Conservation (phyloP, 2,797 vertebrate species). For the Octomys mimax region DNA sequence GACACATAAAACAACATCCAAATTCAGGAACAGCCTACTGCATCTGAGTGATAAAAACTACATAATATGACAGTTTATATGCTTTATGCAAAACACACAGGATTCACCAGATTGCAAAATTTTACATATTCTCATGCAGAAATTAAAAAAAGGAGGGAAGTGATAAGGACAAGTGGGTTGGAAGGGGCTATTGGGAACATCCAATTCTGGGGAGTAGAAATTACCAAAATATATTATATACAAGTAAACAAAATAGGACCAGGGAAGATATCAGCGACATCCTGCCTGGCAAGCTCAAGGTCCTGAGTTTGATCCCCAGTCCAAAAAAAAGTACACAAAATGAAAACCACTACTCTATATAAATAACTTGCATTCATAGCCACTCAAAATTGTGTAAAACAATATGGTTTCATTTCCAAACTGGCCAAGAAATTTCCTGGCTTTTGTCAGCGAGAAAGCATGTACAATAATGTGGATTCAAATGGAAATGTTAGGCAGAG, state of each 20-base stretch:
- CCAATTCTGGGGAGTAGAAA: background rate
- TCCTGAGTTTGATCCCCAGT: no score
- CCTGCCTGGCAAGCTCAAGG: no score
- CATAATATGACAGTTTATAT: background rate
- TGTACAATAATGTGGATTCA: background rate
- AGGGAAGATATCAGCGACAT: no score
- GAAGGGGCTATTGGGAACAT: background rate
- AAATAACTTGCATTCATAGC: background rate
- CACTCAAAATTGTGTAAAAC: background rate
- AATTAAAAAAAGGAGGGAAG: background rate
- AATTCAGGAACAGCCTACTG: background rate
- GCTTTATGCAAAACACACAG: background rate
- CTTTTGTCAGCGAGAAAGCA: constrained; percentile 4
- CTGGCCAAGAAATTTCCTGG: background rate
- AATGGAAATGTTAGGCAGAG: background rate
- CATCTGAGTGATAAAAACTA: background rate
- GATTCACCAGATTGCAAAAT: background rate
- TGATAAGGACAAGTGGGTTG: background rate
- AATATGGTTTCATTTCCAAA: background rate
- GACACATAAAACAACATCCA: background rate
- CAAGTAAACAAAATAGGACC: no score
- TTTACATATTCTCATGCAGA: background rate
- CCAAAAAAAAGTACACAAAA: background rate
- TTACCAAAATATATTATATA: background rate
- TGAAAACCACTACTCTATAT: background rate